Evolutionary conservation across 2,888 invertebrate genomes (phyloP), one percentile per base, ranked within the genome.

Genomic region (Lithosia quadra): DNA sequence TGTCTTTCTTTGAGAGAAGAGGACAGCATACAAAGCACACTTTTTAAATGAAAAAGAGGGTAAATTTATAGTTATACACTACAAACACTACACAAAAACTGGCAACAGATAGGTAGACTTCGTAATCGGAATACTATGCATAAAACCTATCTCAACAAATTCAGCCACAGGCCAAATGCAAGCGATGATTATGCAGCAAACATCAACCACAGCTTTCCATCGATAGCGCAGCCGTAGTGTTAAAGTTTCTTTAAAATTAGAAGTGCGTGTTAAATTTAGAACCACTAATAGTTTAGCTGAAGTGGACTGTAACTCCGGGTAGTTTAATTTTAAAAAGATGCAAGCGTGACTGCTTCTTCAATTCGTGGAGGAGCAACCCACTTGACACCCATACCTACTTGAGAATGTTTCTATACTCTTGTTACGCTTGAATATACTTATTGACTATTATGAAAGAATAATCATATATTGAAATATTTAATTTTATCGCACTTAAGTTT

Each of bases 351-450:
- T 63, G 55, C 60, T 33, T 61, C 63, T 69, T 70, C 56, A 67
- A 66, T 21, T 68, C 39, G 7, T 67, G 33, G 68, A 71, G 78
- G 74, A 80, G 74, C 63, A 69, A 74, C 74, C 69, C 57, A 76
- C 68, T 69, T 18, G 15, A 1, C 28, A 55, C 28, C 57, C 55
- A 7, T n/a, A 43, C 43, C 18, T 43, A 43, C 75, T 60, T 60
- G 36, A 39, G 39, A 39, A 18, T 3, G n/a, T 15, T 39, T 60
- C 18, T 22, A 28, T 39, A 60, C 2, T 10, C 36, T 24, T 56
- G 28, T 28, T 28, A 5, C 28, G 28, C 28, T 28, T 28, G 28
- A 28, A 28, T 28, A 28, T 4, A 28, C 3, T 28, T 4, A 4
- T 4, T 28, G 28, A 2, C 5, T 28, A 5, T 2, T 28, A 28